Base-by-base conservation (phyloP, 2,888 invertebrate species). In the Leptothorax acervorum region DNA sequence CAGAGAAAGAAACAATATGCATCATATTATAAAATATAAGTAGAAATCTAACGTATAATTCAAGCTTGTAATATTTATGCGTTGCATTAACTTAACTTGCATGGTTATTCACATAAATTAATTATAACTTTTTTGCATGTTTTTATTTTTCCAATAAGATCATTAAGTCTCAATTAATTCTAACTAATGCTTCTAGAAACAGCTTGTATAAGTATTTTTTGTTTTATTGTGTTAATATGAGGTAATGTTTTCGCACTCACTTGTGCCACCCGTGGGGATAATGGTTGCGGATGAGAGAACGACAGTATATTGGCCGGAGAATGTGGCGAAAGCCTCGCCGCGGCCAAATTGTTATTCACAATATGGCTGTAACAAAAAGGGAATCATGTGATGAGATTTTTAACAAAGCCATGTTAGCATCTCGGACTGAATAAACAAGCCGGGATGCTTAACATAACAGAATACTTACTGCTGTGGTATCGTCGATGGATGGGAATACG, bases 241-340 rank as follows among this genome's bases (percentile, higher is more conserved):
- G 81, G 62, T 62, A 86, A 68, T 60, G 8, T 70, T 9, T 62
- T 79, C 31, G 70, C 55, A 92, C 93, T 92, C 87, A 95, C 95
- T 94, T 95, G 95, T 85, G 95, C 94, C 79, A 95, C 94, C 87
- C 96, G 95, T 88, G 96, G 96, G 63, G 96, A 96, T 89, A 96
- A 93, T 89, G 96, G 96, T 90, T 96, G 96, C 88, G 95, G 95
- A 94, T 96, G 95, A 71, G 95, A 92, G 85, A 95, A 95, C 35
- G 95, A 92, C 85, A 95, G 84, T 89, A 95, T 93, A 74, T 92
- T 92, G 83, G 93, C 94, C 74, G 96, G 95, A 65, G 96, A 95
- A 91, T 96, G 96, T 53, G 96, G 96, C 78, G 96, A 96, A 84
- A 96, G 93, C 88, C 96, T 95, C 51, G 96, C 95, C 78, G 95